Evolutionary conservation across 2,888 invertebrate species (phyloP).

Genomic region (Drosophila hawaiiensis): DNA sequence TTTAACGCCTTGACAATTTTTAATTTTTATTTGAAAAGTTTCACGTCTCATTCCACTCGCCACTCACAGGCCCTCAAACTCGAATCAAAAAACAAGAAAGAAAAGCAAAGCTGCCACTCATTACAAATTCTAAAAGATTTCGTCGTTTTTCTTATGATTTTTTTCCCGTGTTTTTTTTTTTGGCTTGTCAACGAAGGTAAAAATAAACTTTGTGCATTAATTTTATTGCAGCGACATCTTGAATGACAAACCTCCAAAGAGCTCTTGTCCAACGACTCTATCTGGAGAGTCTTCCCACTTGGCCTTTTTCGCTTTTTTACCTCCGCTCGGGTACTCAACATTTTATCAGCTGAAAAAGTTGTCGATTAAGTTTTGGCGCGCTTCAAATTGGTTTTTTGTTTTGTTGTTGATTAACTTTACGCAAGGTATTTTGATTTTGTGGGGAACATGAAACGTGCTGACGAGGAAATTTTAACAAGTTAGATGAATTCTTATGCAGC

Average conservation of each 20-base stretch:
- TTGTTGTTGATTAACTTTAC: not conserved
- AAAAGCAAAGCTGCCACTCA: constrained; percentile 52
- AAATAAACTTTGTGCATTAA: constrained; percentile 77
- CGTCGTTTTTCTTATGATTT: constrained; percentile 6
- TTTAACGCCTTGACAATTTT: constrained; percentile 81
- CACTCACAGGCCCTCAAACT: constrained; percentile 47
- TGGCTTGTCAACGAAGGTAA: constrained; percentile 34
- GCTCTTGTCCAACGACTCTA: constrained; percentile 22
- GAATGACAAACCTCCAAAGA: constrained; percentile 65
- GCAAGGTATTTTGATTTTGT: not conserved
- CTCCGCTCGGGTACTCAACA: constrained; percentile 29
- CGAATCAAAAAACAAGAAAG: constrained; percentile 53
- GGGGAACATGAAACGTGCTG: not conserved
- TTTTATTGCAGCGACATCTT: constrained; percentile 78
- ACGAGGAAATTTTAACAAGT: not conserved
- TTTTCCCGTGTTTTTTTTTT: not conserved
- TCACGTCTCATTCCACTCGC: constrained; percentile 39
- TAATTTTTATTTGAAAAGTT: constrained; percentile 82
- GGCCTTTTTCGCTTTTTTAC: constrained; percentile 1
- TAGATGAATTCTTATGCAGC: not conserved
- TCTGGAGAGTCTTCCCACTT: constrained; percentile 1
- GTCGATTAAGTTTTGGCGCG: constrained; percentile 74
- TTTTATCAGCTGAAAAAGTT: constrained; percentile 63
- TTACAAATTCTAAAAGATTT: constrained; percentile 72
- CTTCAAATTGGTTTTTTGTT: constrained; percentile 55